Percentiles rank a stretch among this genome's conserved stretches.
Conservation (phyloP, 2,888 invertebrate genomes). For the Caenorhabditis doughertyi region DNA sequence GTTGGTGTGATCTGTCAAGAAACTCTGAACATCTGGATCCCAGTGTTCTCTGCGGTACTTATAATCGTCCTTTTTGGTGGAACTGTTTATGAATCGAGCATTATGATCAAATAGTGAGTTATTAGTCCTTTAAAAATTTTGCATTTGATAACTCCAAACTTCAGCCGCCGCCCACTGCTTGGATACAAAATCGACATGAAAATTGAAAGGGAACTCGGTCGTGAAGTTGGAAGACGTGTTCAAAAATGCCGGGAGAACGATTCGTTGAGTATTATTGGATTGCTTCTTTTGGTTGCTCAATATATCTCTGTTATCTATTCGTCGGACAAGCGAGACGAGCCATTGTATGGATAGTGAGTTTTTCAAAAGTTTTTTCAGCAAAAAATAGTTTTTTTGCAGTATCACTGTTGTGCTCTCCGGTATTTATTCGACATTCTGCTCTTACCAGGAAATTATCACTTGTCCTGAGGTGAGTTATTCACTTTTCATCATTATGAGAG, state of each 20-base stretch:
- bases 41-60: conserved; percentile 10
- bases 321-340: conserved; percentile 13
- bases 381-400: neutral
- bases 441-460: conserved; percentile 29
- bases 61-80: neutral
- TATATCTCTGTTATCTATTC: conserved; percentile 30
- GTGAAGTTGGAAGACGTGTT: neutral
- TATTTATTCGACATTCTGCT: conserved; percentile 13
- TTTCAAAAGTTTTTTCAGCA: neutral
- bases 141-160: neutral
- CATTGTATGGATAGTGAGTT: conserved; percentile 23
- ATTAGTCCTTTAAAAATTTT: too few relatives aligned
- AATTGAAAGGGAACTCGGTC: conserved; percentile 23
- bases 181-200: conserved; percentile 23
- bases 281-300: conserved; percentile 1
- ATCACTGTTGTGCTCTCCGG: neutral
- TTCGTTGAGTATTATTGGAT: neutral
- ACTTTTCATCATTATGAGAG: neutral
- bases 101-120: conserved; percentile 21
- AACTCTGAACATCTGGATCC: conserved; percentile 28
- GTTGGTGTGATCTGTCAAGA: conserved; percentile 47
- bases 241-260: conserved; percentile 31
- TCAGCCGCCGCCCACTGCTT: conserved; percentile 42
- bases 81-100: conserved; percentile 14
- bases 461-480: conserved; percentile 13